phyloP scores from a whole-genome alignment of 1,140 invertebrate genomes.

The Drosophila sechellia region DNA sequence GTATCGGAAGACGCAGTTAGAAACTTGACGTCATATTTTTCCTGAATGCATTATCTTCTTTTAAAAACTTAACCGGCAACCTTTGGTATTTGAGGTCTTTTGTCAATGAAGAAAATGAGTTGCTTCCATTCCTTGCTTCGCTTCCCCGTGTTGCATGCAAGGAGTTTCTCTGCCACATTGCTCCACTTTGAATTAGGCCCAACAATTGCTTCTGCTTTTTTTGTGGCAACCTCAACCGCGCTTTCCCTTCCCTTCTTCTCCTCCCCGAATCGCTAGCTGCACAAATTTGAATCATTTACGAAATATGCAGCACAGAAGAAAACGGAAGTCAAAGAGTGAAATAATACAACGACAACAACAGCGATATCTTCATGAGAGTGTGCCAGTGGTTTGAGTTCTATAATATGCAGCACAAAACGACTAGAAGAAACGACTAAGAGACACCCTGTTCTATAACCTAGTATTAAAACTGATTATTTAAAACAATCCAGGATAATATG shows the following conservation, averaged over 20 bases:
- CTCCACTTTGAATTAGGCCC: conserved; percentile 61
- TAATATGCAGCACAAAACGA: background rate
- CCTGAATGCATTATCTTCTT: no score
- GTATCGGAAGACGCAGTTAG: no score
- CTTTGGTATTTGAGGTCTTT: background rate
- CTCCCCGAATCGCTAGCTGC: conserved; percentile 15
- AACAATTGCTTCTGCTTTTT: conserved; percentile 38
- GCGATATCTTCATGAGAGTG: conserved; percentile 25
- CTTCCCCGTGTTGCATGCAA: conserved; percentile 27
- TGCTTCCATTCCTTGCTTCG: background rate
- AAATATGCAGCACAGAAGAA: conserved; percentile 66
- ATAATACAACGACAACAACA: conserved; percentile 57
- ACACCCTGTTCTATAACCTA: background rate
- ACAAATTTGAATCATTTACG: conserved; percentile 76
- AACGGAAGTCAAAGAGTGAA: conserved; percentile 70
- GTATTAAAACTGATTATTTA: no score
- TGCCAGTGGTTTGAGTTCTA: conserved; percentile 1
- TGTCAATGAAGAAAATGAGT: conserved; percentile 12
- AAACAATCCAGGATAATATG: no score
- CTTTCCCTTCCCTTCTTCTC: background rate
- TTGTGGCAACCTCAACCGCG: conserved; percentile 14
- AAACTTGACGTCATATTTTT: no score
- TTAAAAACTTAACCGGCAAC: background rate
- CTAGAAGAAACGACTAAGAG: background rate
- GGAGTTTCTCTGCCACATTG: conserved; percentile 42